A percentile compares a stretch with the other conserved stretches of the same genome.
These are phyloP conservation scores for Helleia helle DNA, from an alignment of 2,888 invertebrate genomes.

Conservation along the genomic window DNA sequence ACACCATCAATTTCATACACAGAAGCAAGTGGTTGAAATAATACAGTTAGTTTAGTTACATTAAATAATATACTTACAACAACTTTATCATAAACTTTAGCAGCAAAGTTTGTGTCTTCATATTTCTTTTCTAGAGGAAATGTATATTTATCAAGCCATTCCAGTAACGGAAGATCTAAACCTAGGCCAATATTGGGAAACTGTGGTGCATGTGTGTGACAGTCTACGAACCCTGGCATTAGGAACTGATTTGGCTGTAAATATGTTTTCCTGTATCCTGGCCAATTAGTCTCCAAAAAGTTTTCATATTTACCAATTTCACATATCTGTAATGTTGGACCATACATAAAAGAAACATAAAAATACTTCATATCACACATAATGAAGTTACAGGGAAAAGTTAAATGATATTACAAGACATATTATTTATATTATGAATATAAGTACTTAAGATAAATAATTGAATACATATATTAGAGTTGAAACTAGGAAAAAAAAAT, in stretches of 20 bases:
- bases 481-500: too few species aligned
- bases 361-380: too few species aligned
- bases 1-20: too few species aligned
- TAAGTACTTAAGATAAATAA: too few species aligned
- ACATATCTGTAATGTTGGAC: constrained; percentile 3
- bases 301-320: constrained; percentile 33
- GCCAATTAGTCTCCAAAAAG: constrained; percentile 19
- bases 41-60: too few species aligned
- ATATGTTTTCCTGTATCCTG: constrained; percentile 25
- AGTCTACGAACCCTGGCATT: constrained; percentile 91
- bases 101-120: constrained; percentile 78
- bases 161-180: constrained; percentile 83
- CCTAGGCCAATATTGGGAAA: constrained; percentile 90
- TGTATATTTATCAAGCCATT: constrained; percentile 90
- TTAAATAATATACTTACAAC: constrained; percentile 84
- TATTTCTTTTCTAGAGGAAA: constrained; percentile 88
- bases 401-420: too few species aligned
- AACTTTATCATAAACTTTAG: constrained; percentile 80
- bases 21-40: too few species aligned
- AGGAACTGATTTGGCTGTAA: constrained; percentile 76
- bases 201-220: constrained; percentile 93
- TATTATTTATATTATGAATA: too few species aligned
- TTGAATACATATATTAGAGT: too few species aligned
- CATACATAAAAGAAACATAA: too few species aligned
- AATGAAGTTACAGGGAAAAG: too few species aligned